Conservation (phyloP, 2,113 vertebrate species). For the rat (Rattus norvegicus) region GRCr8 NC_086025.1:22352001-22352500, state of each 20-base stretch:
- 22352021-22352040: background rate
- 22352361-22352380: background rate
- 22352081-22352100: background rate
- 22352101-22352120: background rate
- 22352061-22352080: background rate
- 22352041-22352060: background rate
- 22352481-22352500: background rate
- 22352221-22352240: background rate
- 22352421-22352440: background rate
- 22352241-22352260: background rate
- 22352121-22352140: conserved; percentile 1
- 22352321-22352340: background rate
- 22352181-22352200: background rate
- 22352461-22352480: background rate
- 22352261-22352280: conserved; percentile 32
- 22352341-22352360: background rate
- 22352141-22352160: background rate
- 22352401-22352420: background rate
- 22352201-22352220: conserved; percentile 33
- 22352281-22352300: conserved; percentile 15
- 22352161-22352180: background rate
- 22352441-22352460: too few relatives aligned
- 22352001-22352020: too few relatives aligned
- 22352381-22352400: background rate
- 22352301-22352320: conserved; percentile 27